Evolutionary conservation across 1,140 invertebrate species (phyloP), one percentile per base, ranked within the genome.

Genomic region (Pseudomyrmex concolor): DNA sequence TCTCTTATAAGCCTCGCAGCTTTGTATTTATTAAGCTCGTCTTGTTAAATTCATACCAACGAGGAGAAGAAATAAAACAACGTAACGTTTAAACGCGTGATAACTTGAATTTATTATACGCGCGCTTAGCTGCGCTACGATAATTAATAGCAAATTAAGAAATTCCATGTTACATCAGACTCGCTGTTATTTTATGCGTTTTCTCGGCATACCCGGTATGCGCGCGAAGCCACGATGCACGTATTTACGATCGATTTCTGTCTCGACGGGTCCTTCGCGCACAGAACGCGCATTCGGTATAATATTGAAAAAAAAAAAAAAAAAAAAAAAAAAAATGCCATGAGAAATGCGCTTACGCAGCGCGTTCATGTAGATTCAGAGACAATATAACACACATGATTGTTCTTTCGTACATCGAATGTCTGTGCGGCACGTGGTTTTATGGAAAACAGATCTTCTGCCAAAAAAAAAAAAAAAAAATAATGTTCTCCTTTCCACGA

Each of bases 171-270:
- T 34, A 34, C 7, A 34, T 34, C 34, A 34, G 4, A 34, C 5
- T 0, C 34, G 34, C 34, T 34, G 34, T 34, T 34, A 34, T 34
- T 34, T 34, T 5, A 5, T 22, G n/a, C 13, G 15, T 8, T 0
- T 71, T 63, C 19, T 13, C 4, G 34, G 17, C 5, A 60, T 66
- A 85, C 78, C 67, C 45, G 45, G 51, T 85, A 67, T 63, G 17
- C 25, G 1, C 48, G 3, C 55, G 43, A 73, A 67, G 17, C 68
- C 63, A 43, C 48, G 7, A 84, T 73, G 59, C 45, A 86, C 25
- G 60, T 48, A 17, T 59, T 34, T 10, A 22, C 70, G 76, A 87
- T 87, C 76, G 76, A 88, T 88, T 84, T 70, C 83, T 62, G 51
- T 85, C 76, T 66, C 57, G 55, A 19, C 15, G 54, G 68, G 63